These are phyloP conservation scores for Eubasilissa regina DNA, from an alignment of 1,140 invertebrate species.

Conservation along the genomic window DNA sequence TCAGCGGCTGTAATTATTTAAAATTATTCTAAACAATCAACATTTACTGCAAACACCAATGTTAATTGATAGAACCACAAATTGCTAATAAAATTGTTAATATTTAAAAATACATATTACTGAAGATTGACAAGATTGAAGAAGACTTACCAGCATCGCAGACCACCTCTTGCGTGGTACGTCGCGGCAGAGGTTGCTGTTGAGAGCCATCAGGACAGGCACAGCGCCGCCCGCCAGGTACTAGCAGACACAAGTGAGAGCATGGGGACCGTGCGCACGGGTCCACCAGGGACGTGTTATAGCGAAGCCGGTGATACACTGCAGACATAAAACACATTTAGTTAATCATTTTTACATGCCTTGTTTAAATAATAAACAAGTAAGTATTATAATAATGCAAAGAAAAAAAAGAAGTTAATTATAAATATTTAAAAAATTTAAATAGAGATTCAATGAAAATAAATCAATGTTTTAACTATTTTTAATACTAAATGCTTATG, in stretches of 20 bases:
- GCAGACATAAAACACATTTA: conserved; percentile 61
- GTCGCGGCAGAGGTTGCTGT: conserved; percentile 71
- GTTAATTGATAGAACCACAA: too few species aligned
- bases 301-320: conserved; percentile 86
- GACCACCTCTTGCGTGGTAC: conserved; percentile 74
- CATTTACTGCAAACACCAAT: background rate
- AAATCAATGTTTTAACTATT: too few species aligned
- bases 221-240: conserved; percentile 89
- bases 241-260: conserved; percentile 92
- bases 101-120: background rate
- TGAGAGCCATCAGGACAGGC: conserved; percentile 87
- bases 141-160: conserved; percentile 80
- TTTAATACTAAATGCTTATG: too few species aligned
- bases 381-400: too few species aligned
- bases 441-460: too few species aligned
- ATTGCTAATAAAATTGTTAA: too few species aligned
- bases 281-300: conserved; percentile 84
- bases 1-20: conserved; percentile 76
- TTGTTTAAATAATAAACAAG: too few species aligned
- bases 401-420: too few species aligned
- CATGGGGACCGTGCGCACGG: conserved; percentile 83
- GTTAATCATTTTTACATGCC: background rate
- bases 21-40: background rate
- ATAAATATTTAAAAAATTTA: too few species aligned
- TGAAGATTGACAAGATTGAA: background rate